These are phyloP conservation scores for Xyrauchen texanus DNA, from an alignment of 2,113 vertebrate species.

Conservation along the genomic window DNA sequence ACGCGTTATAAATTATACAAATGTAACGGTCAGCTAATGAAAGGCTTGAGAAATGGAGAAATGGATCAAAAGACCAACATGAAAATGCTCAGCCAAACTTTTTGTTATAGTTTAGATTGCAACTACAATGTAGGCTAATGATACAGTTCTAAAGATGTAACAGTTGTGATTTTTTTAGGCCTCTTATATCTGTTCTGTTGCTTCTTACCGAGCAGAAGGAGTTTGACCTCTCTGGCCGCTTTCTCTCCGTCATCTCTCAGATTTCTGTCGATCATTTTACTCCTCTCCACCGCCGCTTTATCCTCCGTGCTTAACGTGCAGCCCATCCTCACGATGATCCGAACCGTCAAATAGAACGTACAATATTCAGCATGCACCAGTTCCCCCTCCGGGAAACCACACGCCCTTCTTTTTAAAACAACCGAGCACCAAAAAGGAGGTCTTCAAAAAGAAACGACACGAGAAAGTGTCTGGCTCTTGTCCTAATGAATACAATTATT, in stretches of 20 bases:
- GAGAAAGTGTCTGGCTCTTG: neutral
- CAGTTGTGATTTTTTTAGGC: neutral
- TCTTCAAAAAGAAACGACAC: neutral
- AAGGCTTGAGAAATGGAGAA: neutral
- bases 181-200: neutral
- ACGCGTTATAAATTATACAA: too few species aligned
- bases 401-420: slow-evolving; percentile 65
- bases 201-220: slow-evolving; percentile 90
- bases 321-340: slow-evolving; percentile 79
- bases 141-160: neutral
- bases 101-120: neutral
- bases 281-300: slow-evolving; percentile 97
- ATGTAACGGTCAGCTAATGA: too few species aligned
- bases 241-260: slow-evolving; percentile 97
- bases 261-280: slow-evolving; percentile 98
- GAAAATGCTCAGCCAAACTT: neutral
- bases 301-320: slow-evolving; percentile 97
- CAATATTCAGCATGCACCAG: slow-evolving; percentile 64
- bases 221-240: slow-evolving; percentile 94
- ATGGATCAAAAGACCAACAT: neutral
- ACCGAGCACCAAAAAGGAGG: neutral
- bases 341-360: slow-evolving; percentile 45
- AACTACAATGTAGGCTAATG: neutral
- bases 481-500: neutral
- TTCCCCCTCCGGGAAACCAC: slow-evolving; percentile 55